These are phyloP conservation scores for Drosophila bifasciata DNA, from an alignment of 1,140 invertebrate genomes.

Conservation along the genomic window DNA sequence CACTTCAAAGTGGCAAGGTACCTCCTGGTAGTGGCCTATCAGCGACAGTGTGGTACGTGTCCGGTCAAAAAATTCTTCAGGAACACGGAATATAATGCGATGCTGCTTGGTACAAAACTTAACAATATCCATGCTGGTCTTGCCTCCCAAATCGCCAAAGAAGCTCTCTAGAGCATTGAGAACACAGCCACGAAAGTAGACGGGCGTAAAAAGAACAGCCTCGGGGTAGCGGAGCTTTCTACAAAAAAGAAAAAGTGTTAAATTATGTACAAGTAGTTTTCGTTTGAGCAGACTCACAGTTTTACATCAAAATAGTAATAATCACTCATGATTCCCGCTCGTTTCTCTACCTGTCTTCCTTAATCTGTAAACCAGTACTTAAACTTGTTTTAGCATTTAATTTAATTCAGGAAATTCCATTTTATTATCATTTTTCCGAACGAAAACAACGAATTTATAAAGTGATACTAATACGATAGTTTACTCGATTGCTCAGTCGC, in stretches of 20 bases:
- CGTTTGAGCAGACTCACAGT: constrained; percentile 41
- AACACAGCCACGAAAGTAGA: constrained; percentile 86
- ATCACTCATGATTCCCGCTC: constrained; percentile 27
- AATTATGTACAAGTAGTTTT: neutral
- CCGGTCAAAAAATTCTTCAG: constrained; percentile 85
- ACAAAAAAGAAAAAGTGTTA: constrained; percentile 1
- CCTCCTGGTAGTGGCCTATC: constrained; percentile 85
- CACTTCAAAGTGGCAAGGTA: constrained; percentile 85
- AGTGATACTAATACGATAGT: too few relatives aligned
- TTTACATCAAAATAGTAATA: constrained; percentile 63
- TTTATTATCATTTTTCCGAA: neutral
- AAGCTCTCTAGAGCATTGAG: constrained; percentile 85
- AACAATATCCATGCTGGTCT: constrained; percentile 86
- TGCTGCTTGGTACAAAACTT: constrained; percentile 85
- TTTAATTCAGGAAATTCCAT: neutral
- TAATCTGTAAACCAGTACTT: neutral
- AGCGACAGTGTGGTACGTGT: constrained; percentile 86
- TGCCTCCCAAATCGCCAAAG: constrained; percentile 86
- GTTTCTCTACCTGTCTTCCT: neutral
- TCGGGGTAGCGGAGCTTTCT: constrained; percentile 85
- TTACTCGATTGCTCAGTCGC: too few relatives aligned
- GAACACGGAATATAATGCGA: constrained; percentile 86
- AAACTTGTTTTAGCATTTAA: constrained; percentile 2
- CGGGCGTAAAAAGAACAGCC: constrained; percentile 82
- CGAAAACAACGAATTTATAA: neutral